Evolutionary conservation across 1,140 invertebrate species (phyloP).

Genomic region (Musca domestica): DNA sequence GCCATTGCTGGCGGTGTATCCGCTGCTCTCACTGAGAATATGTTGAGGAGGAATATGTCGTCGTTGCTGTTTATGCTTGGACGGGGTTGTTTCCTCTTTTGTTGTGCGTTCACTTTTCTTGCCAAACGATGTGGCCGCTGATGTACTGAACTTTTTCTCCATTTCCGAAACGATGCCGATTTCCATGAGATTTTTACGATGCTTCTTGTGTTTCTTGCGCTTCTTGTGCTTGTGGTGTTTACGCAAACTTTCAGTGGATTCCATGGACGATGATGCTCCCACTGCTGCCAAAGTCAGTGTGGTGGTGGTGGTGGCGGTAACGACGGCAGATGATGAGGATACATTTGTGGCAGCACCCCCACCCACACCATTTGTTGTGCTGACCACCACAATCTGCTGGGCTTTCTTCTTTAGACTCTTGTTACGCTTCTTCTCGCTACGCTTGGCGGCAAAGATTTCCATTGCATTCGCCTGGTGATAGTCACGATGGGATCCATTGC

Average conservation of each 20-base stretch:
- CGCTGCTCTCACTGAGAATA: neutral
- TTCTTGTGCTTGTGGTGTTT: slow-evolving; percentile 72
- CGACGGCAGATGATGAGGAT: neutral
- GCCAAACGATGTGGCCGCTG: neutral
- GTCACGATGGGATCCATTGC: slow-evolving; percentile 3
- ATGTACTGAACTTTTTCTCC: slow-evolving; percentile 16
- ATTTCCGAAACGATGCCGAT: slow-evolving; percentile 18
- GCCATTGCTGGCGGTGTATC: slow-evolving; percentile 14
- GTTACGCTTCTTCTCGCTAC: slow-evolving; percentile 69
- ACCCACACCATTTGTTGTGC: slow-evolving; percentile 4
- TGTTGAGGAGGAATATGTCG: neutral
- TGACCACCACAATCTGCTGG: slow-evolving; percentile 6
- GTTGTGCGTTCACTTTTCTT: slow-evolving; percentile 21
- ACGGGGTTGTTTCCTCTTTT: neutral
- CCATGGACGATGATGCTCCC: slow-evolving; percentile 33
- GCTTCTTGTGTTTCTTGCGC: slow-evolving; percentile 75
- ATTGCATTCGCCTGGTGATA: slow-evolving; percentile 25
- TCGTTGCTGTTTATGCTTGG: neutral
- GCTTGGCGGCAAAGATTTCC: slow-evolving; percentile 51
- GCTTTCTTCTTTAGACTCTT: slow-evolving; percentile 69
- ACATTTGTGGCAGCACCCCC: neutral
- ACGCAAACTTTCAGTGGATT: slow-evolving; percentile 63
- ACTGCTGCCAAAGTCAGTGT: neutral
- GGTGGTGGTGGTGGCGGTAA: no score
- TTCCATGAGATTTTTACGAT: slow-evolving; percentile 55